phyloP scores from a whole-genome alignment of 2,113 vertebrate species.

The Passer domesticus region DNA sequence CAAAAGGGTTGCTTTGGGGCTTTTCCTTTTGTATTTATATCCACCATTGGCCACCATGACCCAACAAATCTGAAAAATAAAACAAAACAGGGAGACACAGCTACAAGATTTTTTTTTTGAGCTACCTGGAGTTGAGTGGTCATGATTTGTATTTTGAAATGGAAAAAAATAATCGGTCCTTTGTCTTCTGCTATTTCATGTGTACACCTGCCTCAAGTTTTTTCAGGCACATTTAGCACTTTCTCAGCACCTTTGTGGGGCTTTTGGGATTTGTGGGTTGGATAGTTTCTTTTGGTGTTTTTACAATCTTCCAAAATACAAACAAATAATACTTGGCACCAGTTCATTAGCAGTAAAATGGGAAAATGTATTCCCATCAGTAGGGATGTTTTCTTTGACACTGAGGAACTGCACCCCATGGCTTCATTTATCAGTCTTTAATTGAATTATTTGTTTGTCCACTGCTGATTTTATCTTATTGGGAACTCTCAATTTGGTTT shows the following conservation, averaged over 20 bases:
- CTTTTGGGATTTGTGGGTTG: background rate
- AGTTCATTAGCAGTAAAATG: background rate
- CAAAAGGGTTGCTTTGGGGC: background rate
- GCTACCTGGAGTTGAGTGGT: background rate
- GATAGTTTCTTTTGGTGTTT: background rate
- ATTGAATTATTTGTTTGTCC: background rate
- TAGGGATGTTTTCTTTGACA: background rate
- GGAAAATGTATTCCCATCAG: background rate
- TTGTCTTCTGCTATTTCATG: background rate
- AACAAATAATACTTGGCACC: background rate
- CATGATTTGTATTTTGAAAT: background rate
- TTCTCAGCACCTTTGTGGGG: background rate
- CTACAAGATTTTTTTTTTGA: background rate
- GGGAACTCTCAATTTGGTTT: background rate
- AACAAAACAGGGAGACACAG: background rate
- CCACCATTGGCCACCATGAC: accelerated
- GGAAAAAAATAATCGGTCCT: accelerated
- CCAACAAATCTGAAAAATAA: background rate
- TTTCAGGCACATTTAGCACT: background rate
- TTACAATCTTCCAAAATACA: background rate
- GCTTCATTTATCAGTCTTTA: background rate
- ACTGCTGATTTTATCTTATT: background rate
- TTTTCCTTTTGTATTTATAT: background rate
- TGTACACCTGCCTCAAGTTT: too few species aligned
- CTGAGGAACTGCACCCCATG: background rate